Base-by-base conservation (phyloP, 2,113 vertebrate genomes). In the Charadrius vociferus region DNA sequence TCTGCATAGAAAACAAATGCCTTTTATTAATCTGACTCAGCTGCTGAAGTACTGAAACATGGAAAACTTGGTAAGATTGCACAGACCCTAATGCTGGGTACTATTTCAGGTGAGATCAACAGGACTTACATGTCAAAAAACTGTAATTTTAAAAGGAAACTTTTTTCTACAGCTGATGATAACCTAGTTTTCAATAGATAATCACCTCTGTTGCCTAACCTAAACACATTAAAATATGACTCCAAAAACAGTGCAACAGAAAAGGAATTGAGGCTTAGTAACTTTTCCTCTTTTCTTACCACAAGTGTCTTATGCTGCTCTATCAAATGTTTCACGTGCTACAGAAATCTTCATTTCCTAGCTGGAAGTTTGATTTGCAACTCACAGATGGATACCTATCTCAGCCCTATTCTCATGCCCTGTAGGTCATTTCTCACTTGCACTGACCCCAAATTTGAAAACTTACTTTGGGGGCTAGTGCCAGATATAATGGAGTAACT, bases 1-100 rank as follows among this genome's bases (percentile, higher is more conserved):
- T 95, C 56, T 91, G 65, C 74, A 73, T 26, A 85, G 83, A 95
- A 96, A 96, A 89, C 24, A 17, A 97, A 96, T 37, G 62, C 36
- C 47, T 88, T 91, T 95, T 91, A 95, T 77, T 77, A 94, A 88
- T 80, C 56, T 89, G 59, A 71, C 37, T 88, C 55, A 59, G 59
- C 59, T 71, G 52, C 88, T 74, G 73, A 41, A 88, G 81, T 72
- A 90, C 41, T 39, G 70, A 74, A 81, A 89, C 52, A 71, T 1
- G 56, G 61, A 89, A 86, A 96, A 93, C 86, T 47, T 61, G 37
- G 12, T 78, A 62, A 86, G 26, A 41, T 13, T 81, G 52, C 17
- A 67, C 3, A 55, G 23, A 78, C 22, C 18, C 23, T 88, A 77
- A 66, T 21, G 34, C 10, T 14, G 3, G 65, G 14, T 72, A 77